phyloP scores from a whole-genome alignment of 2,888 invertebrate genomes.

The Pachliopta kotzebuea region DNA sequence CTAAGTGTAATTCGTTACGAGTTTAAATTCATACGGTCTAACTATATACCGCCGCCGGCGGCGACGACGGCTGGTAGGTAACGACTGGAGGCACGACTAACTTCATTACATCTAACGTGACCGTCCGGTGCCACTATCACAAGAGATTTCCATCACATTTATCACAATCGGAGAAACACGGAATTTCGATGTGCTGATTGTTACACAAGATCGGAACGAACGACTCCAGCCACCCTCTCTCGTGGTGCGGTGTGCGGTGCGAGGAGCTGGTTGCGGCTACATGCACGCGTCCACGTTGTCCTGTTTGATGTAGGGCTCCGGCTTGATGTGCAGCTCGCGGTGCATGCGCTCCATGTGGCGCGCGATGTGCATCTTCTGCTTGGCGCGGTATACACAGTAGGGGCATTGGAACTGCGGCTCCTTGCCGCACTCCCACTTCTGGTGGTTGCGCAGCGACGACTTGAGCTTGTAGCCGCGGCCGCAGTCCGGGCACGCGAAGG shows the following conservation, averaged over 20 bases:
- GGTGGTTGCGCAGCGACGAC: conserved; percentile 90
- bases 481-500: conserved; percentile 90
- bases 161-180: conserved; percentile 69
- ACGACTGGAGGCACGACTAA: conserved; percentile 56
- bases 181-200: conserved; percentile 42
- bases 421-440: conserved; percentile 93
- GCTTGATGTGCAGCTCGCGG: conserved; percentile 81
- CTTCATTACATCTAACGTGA: conserved; percentile 71
- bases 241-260: background rate
- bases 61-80: conserved; percentile 49
- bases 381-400: conserved; percentile 90
- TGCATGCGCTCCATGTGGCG: conserved; percentile 92
- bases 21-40: conserved; percentile 49
- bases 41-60: conserved; percentile 36
- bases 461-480: conserved; percentile 92
- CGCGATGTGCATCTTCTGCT: conserved; percentile 92
- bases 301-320: conserved; percentile 72
- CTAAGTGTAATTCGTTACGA: conserved; percentile 59
- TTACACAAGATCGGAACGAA: conserved; percentile 21
- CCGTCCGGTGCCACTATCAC: conserved; percentile 75
- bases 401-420: conserved; percentile 92
- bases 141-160: conserved; percentile 75
- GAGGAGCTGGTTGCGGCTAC: conserved; percentile 48
- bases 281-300: conserved; percentile 77
- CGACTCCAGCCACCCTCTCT: conserved; percentile 3